Conservation (phyloP, 2,113 vertebrate genomes). For the Hipposideros armiger region DNA sequence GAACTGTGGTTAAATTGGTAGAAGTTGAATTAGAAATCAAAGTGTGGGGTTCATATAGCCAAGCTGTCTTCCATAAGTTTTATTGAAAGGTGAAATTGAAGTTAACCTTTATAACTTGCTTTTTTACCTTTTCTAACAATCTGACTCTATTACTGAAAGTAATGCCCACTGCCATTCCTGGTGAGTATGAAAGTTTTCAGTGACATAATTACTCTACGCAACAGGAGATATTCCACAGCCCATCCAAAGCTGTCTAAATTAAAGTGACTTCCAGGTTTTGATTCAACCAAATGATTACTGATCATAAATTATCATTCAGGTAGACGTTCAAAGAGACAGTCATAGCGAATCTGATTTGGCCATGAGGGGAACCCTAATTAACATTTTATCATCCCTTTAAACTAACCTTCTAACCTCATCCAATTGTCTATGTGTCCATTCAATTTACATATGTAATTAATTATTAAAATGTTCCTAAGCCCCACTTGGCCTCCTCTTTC, state of each 20-base stretch:
- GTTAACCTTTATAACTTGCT: not conserved
- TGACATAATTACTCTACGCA: not conserved
- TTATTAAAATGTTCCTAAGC: not conserved
- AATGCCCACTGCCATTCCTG: not conserved
- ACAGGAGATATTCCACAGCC: not conserved
- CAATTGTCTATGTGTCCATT: not conserved
- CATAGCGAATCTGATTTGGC: not conserved
- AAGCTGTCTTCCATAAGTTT: not conserved
- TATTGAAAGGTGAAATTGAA: not conserved
- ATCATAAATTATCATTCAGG: slow-evolving; percentile 33
- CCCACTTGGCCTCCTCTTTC: not conserved
- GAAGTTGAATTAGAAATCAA: not conserved
- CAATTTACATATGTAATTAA: not conserved
- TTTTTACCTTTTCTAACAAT: not conserved
- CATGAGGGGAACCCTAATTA: not conserved
- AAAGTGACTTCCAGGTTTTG: not conserved
- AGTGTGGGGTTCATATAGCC: not conserved
- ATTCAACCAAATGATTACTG: not conserved
- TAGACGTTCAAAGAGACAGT: slow-evolving; percentile 31
- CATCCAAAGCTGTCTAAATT: not conserved
- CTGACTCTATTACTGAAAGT: not conserved
- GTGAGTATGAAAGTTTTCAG: not conserved
- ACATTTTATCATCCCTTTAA: not conserved
- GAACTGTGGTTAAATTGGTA: not conserved
- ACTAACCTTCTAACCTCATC: not conserved